A percentile compares a stretch with the other conserved stretches of the same genome.
Evolutionary conservation across 2,113 vertebrate genomes (phyloP).

Genomic region (Martes martes): DNA sequence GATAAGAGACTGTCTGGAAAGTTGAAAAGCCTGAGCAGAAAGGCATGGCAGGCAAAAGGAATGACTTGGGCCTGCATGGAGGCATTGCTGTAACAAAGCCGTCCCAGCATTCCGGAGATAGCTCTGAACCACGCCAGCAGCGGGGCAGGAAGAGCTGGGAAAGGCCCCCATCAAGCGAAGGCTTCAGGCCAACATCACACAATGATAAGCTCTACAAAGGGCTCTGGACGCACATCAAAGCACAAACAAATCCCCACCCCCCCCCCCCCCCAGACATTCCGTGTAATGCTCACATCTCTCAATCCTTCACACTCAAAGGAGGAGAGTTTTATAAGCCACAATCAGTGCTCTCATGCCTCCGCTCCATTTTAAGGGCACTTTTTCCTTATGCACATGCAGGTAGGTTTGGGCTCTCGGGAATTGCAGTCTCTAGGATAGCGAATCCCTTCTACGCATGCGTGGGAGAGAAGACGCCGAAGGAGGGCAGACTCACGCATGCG

Average conservation of each 20-base stretch:
- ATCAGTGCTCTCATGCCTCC: background rate
- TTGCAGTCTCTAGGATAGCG: background rate
- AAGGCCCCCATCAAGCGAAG: background rate
- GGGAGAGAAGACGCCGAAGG: background rate
- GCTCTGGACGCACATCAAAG: background rate
- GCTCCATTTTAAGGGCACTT: background rate
- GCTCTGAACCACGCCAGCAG: background rate
- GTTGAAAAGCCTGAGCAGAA: background rate
- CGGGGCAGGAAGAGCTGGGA: background rate
- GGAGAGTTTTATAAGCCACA: background rate
- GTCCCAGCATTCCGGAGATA: background rate
- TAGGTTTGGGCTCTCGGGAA: background rate
- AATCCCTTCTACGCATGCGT: rapidly evolving
- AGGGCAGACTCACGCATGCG: background rate
- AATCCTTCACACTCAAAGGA: background rate
- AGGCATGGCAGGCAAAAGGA: background rate
- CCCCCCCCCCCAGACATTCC: background rate
- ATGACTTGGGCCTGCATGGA: background rate
- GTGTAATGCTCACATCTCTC: background rate
- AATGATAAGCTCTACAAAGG: background rate
- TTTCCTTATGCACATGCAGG: background rate
- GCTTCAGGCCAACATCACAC: background rate
- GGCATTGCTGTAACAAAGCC: background rate
- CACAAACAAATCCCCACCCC: background rate
- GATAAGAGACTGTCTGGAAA: background rate